A percentile compares a stretch with the other conserved stretches of the same genome.
Evolutionary conservation across 2,797 vertebrate species (phyloP).

Genomic region (Yasuhikotakia modesta): DNA sequence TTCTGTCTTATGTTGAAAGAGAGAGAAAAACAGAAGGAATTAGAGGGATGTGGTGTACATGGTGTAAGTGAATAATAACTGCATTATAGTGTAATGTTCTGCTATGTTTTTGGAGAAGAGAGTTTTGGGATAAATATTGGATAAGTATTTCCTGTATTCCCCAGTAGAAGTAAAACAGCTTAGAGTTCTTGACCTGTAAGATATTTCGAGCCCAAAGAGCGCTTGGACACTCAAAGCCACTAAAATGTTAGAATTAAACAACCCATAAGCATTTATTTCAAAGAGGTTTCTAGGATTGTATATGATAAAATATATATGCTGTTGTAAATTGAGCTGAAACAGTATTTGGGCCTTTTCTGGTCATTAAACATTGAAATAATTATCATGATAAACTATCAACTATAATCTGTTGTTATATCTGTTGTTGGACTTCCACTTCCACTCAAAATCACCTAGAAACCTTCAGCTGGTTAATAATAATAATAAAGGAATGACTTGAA

Average conservation of each 20-base stretch:
- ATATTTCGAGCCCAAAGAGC: background rate
- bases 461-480: no score
- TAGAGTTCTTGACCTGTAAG: background rate
- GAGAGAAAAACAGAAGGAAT: slow-evolving; percentile 27
- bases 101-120: slow-evolving; percentile 2
- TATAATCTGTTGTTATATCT: no score
- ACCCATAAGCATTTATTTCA: background rate
- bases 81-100: background rate
- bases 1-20: slow-evolving; percentile 31
- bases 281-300: background rate
- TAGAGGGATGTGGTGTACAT: background rate
- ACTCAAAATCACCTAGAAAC: no score
- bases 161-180: slow-evolving; percentile 1
- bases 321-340: no score
- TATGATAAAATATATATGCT: no score
- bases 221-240: background rate
- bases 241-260: background rate
- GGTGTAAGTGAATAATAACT: slow-evolving; percentile 36
- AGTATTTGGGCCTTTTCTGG: no score
- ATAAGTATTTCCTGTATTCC: slow-evolving; percentile 22
- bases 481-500: no score
- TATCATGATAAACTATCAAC: no score
- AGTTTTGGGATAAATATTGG: slow-evolving; percentile 14
- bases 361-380: no score
- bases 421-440: no score